Percentiles rank a stretch among this genome's conserved stretches.
Conservation (phyloP, 2,888 invertebrate genomes). For the Hipparchia sbordonii region DNA sequence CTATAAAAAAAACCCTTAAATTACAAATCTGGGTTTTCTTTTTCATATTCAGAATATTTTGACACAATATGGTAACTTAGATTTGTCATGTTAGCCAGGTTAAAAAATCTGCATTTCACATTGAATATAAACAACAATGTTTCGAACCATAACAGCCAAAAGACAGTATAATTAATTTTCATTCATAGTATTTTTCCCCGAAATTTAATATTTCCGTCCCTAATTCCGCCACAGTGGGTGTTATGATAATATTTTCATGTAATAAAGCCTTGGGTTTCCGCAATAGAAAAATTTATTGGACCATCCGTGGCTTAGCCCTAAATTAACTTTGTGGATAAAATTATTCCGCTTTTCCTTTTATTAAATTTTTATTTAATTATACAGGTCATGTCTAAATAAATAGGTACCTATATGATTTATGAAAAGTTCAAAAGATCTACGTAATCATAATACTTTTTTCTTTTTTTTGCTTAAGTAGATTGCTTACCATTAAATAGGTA, state of each 20-base stretch:
- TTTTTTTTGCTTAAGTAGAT: too few relatives aligned
- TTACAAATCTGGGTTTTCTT: too few relatives aligned
- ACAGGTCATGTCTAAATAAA: slow-evolving; percentile 13
- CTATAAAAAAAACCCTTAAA: too few relatives aligned
- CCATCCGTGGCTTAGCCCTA: slow-evolving; percentile 21
- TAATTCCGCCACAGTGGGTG: slow-evolving; percentile 37
- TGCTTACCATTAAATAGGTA: too few relatives aligned
- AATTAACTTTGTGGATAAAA: slow-evolving; percentile 21
- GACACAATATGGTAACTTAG: neutral
- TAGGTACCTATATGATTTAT: neutral
- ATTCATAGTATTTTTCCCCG: slow-evolving; percentile 15
- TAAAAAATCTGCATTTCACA: neutral
- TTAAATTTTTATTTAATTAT: slow-evolving; percentile 11
- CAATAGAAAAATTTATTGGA: slow-evolving; percentile 34
- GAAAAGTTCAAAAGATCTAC: neutral
- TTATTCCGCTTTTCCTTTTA: slow-evolving; percentile 16
- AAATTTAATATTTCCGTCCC: slow-evolving; percentile 38
- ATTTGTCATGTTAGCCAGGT: neutral
- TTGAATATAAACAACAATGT: neutral
- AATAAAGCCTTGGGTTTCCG: slow-evolving; percentile 34
- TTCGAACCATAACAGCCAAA: neutral
- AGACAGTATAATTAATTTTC: slow-evolving; percentile 14
- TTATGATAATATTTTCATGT: slow-evolving; percentile 33
- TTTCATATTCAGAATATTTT: too few relatives aligned
- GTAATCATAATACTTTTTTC: too few relatives aligned